Percentiles rank a stretch among this genome's conserved stretches.
These are phyloP conservation scores for Cosmopolites sordidus DNA, from an alignment of 2,888 invertebrate genomes.

Conservation along the genomic window DNA sequence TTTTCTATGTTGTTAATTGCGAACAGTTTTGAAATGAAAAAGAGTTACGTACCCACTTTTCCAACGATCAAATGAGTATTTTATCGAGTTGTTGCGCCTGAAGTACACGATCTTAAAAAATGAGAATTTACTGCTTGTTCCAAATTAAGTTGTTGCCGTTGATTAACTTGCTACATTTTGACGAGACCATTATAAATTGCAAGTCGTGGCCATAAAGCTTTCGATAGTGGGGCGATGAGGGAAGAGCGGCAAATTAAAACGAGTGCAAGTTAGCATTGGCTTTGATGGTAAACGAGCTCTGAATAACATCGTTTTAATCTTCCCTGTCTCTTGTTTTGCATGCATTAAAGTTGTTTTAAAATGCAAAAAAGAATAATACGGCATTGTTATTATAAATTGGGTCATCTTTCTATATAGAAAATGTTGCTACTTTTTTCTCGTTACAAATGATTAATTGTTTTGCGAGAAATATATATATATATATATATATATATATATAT, in stretches of 20 bases:
- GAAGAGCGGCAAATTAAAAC: background rate
- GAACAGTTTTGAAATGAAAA: background rate
- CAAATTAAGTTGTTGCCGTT: conserved; percentile 41
- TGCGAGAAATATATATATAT: too few species aligned
- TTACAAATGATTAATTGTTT: too few species aligned
- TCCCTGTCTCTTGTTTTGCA: background rate
- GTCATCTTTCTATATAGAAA: too few species aligned
- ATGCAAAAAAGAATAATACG: too few species aligned
- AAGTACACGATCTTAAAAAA: conserved; percentile 39
- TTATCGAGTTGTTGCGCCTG: conserved; percentile 39
- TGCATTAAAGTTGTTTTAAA: background rate
- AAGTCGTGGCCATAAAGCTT: conserved; percentile 2
- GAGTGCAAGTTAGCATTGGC: background rate
- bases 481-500: too few species aligned
- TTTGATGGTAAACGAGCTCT: background rate
- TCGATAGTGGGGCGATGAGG: background rate
- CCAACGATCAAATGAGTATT: conserved; percentile 25
- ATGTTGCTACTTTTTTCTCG: too few species aligned
- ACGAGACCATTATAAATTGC: conserved; percentile 26
- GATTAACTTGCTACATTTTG: conserved; percentile 33
- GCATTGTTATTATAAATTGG: too few species aligned
- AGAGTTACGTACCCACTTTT: background rate
- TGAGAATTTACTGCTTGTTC: conserved; percentile 36
- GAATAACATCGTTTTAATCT: background rate
- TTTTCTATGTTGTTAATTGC: background rate